Evolutionary conservation across 1,140 invertebrate species (phyloP), one percentile per base, ranked within the genome.

Genomic region (Drosophila nasuta): DNA sequence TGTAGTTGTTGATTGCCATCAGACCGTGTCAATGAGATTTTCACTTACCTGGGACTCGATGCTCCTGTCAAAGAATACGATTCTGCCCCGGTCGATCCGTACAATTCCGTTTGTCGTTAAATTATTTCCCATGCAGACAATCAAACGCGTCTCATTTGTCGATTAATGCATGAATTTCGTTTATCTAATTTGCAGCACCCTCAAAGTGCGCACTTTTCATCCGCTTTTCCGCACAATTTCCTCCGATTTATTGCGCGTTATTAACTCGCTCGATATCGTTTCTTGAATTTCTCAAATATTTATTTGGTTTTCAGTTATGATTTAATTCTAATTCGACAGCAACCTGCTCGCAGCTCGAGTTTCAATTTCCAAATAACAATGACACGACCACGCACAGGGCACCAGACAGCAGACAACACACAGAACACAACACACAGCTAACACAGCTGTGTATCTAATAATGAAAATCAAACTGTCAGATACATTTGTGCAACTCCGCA

Each of bases 391-490:
- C 79, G 81, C 66, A 64, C 64, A 66, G 59, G 45, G 68, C 75
- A 25, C 20, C 20, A 25, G 20, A 25, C 20, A 25, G 20, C 20
- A 25, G 20, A 20, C 20, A 25, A 25, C 20, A 8, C 35, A 43
- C 41, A 43, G 0, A n/a, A n/a, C n/a, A n/a, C n/a, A n/a, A n/a
- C 11, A 52, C 72, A 79, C 80, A 82, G 82, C 82, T 87, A 80
- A 52, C 72, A 79, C 80, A 82, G 82, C 82, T 87, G 83, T 87
- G 82, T 87, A 88, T 88, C 79, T 82, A 82, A 83, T 73, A 79
- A 88, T 70, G 83, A 88, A 88, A 87, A 83, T 73, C 65, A 64
- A 75, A 71, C 69, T 71, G 78, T 43, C 60, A 67, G 65, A 76
- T 81, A 86, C 70, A 72, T 81, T 70, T 81, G 58, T 54, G 71